A percentile compares a stretch with the other conserved stretches of the same genome.
phyloP scores from a whole-genome alignment of 2,797 vertebrate genomes.

The Pipistrellus nathusii region DNA sequence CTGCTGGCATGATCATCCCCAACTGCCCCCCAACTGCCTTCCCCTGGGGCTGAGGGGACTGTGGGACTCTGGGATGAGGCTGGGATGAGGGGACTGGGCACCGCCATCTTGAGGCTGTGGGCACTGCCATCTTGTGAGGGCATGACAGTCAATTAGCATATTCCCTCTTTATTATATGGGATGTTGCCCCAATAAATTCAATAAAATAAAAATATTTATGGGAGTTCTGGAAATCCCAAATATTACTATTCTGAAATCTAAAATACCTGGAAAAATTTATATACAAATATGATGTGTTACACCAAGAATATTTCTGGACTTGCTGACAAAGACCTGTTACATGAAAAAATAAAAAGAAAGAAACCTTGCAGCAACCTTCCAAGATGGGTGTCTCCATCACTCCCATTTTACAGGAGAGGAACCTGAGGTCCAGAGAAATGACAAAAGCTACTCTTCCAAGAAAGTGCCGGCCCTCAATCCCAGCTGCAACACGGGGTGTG shows the following conservation, averaged over 20 bases:
- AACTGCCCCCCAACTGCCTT: no score
- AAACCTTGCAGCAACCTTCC: not conserved
- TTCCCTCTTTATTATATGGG: no score
- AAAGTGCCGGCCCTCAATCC: not conserved
- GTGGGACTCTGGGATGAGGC: no score
- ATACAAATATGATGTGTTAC: not conserved
- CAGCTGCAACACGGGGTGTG: not conserved
- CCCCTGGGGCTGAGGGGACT: no score
- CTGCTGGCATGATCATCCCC: no score
- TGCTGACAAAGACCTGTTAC: not conserved
- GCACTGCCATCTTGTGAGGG: no score
- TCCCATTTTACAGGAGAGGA: not conserved
- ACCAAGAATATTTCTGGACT: not conserved
- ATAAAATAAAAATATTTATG: slow-evolving; percentile 26
- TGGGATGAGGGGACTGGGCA: no score
- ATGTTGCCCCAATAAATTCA: not conserved
- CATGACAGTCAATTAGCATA: no score
- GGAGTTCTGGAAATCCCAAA: slow-evolving; percentile 18
- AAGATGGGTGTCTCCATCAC: not conserved
- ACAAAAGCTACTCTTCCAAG: not conserved
- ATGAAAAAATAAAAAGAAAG: not conserved
- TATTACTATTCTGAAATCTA: not conserved
- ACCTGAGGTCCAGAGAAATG: not conserved
- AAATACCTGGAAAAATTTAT: not conserved
- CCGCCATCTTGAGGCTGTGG: no score